These are phyloP conservation scores for Protula sp. DNA, from an alignment of 2,888 invertebrate genomes.

Conservation along the genomic window DNA sequence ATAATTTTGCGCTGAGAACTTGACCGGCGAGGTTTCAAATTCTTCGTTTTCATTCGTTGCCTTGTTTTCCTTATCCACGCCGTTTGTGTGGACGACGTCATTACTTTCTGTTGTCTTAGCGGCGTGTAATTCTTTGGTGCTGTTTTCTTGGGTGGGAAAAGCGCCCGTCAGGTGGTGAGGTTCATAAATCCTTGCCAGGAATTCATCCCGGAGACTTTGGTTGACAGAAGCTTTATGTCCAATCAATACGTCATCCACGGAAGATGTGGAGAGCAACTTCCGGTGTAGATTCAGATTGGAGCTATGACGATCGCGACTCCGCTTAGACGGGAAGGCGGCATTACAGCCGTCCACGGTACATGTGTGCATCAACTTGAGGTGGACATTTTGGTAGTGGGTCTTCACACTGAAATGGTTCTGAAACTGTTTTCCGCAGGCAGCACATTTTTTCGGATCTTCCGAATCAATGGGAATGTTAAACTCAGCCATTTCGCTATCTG, in stretches of 20 bases:
- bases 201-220: slow-evolving; percentile 8
- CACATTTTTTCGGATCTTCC: slow-evolving; percentile 84
- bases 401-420: slow-evolving; percentile 89
- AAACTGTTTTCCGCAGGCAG: slow-evolving; percentile 87
- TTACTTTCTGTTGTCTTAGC: neutral
- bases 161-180: neutral
- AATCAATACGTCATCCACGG: neutral
- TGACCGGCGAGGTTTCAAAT: neutral
- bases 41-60: neutral
- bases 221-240: neutral
- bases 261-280: slow-evolving; percentile 63
- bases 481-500: neutral
- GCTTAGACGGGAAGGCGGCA: slow-evolving; percentile 88
- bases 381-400: slow-evolving; percentile 91
- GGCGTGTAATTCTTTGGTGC: neutral
- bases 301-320: slow-evolving; percentile 86
- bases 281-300: slow-evolving; percentile 85
- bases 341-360: slow-evolving; percentile 92
- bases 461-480: slow-evolving; percentile 77
- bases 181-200: slow-evolving; percentile 7
- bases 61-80: neutral
- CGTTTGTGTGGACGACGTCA: neutral
- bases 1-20: neutral
- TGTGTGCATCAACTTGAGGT: slow-evolving; percentile 90
- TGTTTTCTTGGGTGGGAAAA: neutral